These are phyloP conservation scores for Ceratina australensis DNA, from an alignment of 1,140 invertebrate species.

Conservation along the genomic window DNA sequence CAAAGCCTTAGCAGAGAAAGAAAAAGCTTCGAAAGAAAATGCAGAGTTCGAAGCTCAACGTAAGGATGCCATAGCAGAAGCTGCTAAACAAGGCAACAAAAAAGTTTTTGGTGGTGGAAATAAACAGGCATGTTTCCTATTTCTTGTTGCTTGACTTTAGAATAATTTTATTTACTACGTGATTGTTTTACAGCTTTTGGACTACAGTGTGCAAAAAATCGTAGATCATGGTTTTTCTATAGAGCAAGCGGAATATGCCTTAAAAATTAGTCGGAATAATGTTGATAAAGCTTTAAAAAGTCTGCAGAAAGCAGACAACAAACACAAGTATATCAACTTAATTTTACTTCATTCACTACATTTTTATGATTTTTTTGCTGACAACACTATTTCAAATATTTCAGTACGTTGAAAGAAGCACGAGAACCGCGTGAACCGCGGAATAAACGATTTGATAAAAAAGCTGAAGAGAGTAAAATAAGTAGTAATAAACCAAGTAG, in stretches of 20 bases:
- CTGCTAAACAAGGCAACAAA: constrained; percentile 84
- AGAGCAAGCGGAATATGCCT: constrained; percentile 87
- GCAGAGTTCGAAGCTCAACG: constrained; percentile 92
- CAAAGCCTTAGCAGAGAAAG: constrained; percentile 84
- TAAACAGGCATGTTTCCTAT: constrained; percentile 82
- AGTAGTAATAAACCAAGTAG: constrained; percentile 85
- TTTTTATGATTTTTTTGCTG: not conserved
- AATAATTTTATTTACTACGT: constrained; percentile 34
- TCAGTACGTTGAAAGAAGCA: constrained; percentile 55
- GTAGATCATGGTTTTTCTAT: constrained; percentile 89
- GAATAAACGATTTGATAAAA: constrained; percentile 79
- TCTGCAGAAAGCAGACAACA: constrained; percentile 81
- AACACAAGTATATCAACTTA: constrained; percentile 46
- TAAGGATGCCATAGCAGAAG: constrained; percentile 92
- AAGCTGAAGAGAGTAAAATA: constrained; percentile 85
- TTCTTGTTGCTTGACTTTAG: not conserved
- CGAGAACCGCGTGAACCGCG: constrained; percentile 72
- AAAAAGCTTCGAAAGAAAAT: constrained; percentile 83
- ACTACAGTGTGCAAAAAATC: constrained; percentile 90
- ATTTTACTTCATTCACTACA: constrained; percentile 4
- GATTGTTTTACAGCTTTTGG: constrained; percentile 80
- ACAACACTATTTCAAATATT: constrained; percentile 32
- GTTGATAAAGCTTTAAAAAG: constrained; percentile 86
- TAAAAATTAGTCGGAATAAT: constrained; percentile 87
- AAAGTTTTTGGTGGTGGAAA: constrained; percentile 85